Base-by-base conservation (phyloP, 2,888 invertebrate species). In the Catocala fraxini region DNA sequence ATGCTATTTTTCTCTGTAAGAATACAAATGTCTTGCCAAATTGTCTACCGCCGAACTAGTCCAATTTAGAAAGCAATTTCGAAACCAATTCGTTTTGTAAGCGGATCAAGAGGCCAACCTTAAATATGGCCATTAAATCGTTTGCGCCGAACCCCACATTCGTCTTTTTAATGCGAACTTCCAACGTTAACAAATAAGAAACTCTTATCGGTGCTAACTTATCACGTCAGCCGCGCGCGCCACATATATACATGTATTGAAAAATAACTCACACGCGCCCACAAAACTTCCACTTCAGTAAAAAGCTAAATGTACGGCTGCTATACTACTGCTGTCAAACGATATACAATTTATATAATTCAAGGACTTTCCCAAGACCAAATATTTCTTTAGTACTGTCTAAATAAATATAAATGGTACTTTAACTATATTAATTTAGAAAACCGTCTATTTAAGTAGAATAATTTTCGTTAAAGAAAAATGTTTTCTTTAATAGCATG, bases 21-120 rank as follows among this genome's bases (percentile, higher is more conserved):
- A 93, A 93, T 93, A 93, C 93, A 93, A 93, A 93, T 93, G 92
- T 89, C 93, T 92, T 91, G 92, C 93, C 91, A 93, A 93, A 92
- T 92, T 91, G 93, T 93, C 92, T 92, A 87, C 90, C 89, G 85
- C 89, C 89, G 86, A 91, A 93, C 92, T 92, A 90, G 92, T 91
- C 90, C 93, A 92, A 93, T 93, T 93, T 91, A 88, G 92, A 92
- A 92, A 93, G 92, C 93, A 93, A 93, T 93, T 93, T 93, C 88
- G 89, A 85, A 88, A 90, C 91, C 92, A 90, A 93, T 93, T 92
- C 92, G 90, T 93, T 93, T 91, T 89, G 89, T 89, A 89, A 91
- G 87, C 89, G 89, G 89, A 92, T 93, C 91, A 92, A 91, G 90
- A 89, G 90, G 89, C 84, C 88, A 89, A 84, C 87, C 88, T 91